Evolutionary conservation across 2,888 invertebrate genomes (phyloP), one percentile per base, ranked within the genome.

Genomic region (Stramonita haemastoma): DNA sequence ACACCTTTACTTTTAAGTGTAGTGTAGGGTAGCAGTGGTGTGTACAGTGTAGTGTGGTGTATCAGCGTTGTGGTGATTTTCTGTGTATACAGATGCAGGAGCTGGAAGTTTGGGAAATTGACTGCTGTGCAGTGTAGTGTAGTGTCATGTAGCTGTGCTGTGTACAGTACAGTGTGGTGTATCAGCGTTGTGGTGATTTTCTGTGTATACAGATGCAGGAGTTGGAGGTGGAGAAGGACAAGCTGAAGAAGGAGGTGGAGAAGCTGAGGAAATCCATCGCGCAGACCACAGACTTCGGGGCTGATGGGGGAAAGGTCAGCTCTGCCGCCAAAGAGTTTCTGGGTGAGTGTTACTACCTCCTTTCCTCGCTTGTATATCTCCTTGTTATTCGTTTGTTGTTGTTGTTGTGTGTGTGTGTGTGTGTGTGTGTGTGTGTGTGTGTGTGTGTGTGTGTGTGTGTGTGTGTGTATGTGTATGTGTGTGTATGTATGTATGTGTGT

Each of bases 211-310:
- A 96, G 94, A 94, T 95, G 93, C 95, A 95, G 91, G 96, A 96
- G 90, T 90, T 95, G 11, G 95, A 96, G 90, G 95, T 95, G 91
- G 95, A 95, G 91, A 99, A 98, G 96, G 97, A 98, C 94, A 98
- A 98, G 95, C 96, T 99, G 84, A 97, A 98, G 92, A 97, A 97
- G 92, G 98, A 98, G 95, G 96, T 99, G 87, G 97, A 97, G 91
- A 97, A 97, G 89, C 96, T 99, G 90, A 97, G 98, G 87, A 97
- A 97, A 93, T 97, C 97, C 90, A 93, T 95, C 13, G 94, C 95
- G 0, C 94, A 94, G 85, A 95, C 92, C 26, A 93, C 94, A 19
- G 93, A 94, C 91, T 94, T 95, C 87, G 94, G 94, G 57, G 91
- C 92, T 57, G 93, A 92, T 34, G 93, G 92, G 29, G 90, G 90